Evolutionary conservation across 2,888 invertebrate species (phyloP).

Genomic region (Mesorhabditis spiculigera): DNA sequence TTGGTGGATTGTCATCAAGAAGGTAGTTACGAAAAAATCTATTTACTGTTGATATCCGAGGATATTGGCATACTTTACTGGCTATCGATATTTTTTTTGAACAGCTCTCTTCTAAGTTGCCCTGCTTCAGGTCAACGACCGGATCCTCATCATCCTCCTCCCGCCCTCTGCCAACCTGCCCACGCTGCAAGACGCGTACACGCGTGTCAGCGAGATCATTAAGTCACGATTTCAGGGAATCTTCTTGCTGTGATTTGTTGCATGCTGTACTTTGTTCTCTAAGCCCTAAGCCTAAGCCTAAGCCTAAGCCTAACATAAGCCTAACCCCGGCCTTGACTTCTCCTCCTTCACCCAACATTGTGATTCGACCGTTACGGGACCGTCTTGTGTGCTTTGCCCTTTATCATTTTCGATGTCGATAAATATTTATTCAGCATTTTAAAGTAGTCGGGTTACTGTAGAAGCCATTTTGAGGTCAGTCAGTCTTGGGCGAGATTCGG

Average conservation of each 20-base stretch:
- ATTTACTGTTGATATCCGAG: neutral
- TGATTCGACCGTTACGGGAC: too few relatives aligned
- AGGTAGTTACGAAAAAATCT: slow-evolving; percentile 14
- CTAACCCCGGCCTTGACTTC: too few relatives aligned
- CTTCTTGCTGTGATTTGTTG: slow-evolving; percentile 29
- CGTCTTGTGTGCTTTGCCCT: too few relatives aligned
- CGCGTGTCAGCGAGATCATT: slow-evolving; percentile 33
- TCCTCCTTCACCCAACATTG: too few relatives aligned
- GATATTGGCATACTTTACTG: neutral
- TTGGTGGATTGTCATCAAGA: slow-evolving; percentile 54
- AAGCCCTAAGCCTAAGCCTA: neutral
- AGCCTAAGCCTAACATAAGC: neutral
- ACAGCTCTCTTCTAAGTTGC: too few relatives aligned
- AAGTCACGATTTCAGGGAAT: slow-evolving; percentile 40
- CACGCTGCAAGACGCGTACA: slow-evolving; percentile 42
- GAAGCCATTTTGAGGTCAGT: too few relatives aligned
- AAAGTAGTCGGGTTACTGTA: too few relatives aligned
- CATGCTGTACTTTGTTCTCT: neutral
- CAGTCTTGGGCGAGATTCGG: too few relatives aligned
- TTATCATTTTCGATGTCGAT: too few relatives aligned
- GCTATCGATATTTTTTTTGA: neutral
- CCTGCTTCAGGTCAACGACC: slow-evolving; percentile 28
- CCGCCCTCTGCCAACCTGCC: slow-evolving; percentile 33
- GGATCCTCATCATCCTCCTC: slow-evolving; percentile 45
- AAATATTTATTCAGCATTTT: too few relatives aligned